Evolutionary conservation across 2,888 invertebrate genomes (phyloP).

Genomic region (Conchocele bisecta): DNA sequence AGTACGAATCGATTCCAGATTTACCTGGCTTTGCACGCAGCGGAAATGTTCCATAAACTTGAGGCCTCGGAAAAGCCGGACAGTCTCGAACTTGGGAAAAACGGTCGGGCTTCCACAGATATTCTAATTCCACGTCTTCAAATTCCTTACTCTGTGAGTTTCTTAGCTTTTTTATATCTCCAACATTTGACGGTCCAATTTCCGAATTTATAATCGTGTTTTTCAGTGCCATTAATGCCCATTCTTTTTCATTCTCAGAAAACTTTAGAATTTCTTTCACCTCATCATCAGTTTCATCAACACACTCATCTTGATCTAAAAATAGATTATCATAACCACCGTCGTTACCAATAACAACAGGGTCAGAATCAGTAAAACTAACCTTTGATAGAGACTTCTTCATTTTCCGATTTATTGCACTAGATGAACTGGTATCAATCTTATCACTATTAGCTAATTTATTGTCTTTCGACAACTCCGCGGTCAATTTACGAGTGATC

Average conservation of each 20-base stretch:
- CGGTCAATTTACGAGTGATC: too few relatives aligned
- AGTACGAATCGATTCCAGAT: conserved; percentile 48
- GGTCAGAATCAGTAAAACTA: conserved; percentile 63
- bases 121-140: conserved; percentile 70
- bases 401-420: not conserved
- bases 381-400: not conserved
- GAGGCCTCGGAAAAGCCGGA: conserved; percentile 52
- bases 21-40: conserved; percentile 62
- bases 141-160: conserved; percentile 69
- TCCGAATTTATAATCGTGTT: conserved; percentile 77
- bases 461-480: too few relatives aligned
- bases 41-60: conserved; percentile 71
- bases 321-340: conserved; percentile 73
- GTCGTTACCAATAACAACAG: conserved; percentile 72
- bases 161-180: conserved; percentile 57
- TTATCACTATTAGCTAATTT: not conserved
- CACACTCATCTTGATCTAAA: conserved; percentile 57
- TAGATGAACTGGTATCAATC: not conserved
- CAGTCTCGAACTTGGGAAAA: conserved; percentile 68
- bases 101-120: conserved; percentile 64
- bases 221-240: conserved; percentile 73
- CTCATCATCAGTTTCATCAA: conserved; percentile 20
- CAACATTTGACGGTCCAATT: conserved; percentile 61
- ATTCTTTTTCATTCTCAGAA: conserved; percentile 75
- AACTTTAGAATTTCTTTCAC: conserved; percentile 62